Evolutionary conservation across 2,888 invertebrate genomes (phyloP).

Genomic region (Glaucopsyche alexis): DNA sequence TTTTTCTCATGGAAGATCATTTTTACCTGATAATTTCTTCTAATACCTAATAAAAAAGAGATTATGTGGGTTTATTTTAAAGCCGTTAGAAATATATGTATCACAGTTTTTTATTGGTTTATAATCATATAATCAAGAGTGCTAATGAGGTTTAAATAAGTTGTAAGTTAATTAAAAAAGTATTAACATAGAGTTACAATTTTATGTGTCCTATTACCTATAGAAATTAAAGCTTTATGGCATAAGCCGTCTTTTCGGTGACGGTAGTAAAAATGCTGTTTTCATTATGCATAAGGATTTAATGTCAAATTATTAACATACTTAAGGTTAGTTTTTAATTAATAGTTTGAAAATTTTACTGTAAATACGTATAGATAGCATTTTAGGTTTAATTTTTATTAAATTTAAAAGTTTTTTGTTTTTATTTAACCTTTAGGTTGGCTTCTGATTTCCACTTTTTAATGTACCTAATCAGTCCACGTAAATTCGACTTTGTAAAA

Average conservation of each 20-base stretch:
- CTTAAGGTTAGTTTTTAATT: no score
- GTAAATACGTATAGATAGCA: no score
- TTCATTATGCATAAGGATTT: neutral
- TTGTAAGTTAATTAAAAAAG: constrained; percentile 8
- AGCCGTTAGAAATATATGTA: neutral
- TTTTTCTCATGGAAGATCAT: no score
- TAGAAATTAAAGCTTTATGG: neutral
- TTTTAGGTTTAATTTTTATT: no score
- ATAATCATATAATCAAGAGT: constrained; percentile 2
- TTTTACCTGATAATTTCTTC: neutral
- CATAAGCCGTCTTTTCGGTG: neutral
- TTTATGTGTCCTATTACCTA: neutral
- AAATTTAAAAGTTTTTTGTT: no score
- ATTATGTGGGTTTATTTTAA: constrained; percentile 3
- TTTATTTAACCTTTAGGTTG: no score
- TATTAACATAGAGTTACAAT: neutral
- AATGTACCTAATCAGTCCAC: no score
- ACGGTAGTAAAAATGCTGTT: neutral
- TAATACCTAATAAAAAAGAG: neutral
- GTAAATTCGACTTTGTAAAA: no score
- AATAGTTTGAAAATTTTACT: no score
- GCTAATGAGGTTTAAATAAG: constrained; percentile 11
- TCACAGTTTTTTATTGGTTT: neutral
- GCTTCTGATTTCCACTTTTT: no score
- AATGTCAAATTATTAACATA: neutral